These are phyloP conservation scores for Temnothorax longispinosus DNA, from an alignment of 1,140 invertebrate genomes.

Conservation along the genomic window DNA sequence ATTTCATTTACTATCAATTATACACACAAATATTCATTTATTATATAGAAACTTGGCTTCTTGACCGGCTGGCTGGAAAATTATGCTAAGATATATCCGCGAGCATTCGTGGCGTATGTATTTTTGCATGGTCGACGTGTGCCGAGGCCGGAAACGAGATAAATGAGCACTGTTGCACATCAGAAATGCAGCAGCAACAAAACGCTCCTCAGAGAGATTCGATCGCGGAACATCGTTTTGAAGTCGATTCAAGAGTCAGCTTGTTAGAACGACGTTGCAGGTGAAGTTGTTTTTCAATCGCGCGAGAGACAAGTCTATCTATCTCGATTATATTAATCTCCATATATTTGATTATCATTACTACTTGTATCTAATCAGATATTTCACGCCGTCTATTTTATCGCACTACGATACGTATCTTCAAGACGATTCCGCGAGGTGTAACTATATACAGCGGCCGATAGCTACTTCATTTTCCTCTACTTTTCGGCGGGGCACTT, in stretches of 20 bases:
- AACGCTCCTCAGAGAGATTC: background rate
- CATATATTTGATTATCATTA: background rate
- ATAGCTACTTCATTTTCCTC: background rate
- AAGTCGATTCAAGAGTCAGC: background rate
- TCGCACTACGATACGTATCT: background rate
- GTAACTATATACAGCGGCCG: background rate
- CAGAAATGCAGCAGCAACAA: background rate
- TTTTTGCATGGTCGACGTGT: slow-evolving; percentile 26
- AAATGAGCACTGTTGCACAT: slow-evolving; percentile 36
- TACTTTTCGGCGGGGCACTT: background rate
- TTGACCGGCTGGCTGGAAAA: slow-evolving; percentile 33
- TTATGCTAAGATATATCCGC: slow-evolving; percentile 49
- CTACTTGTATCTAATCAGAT: slow-evolving; percentile 10
- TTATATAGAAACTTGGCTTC: background rate
- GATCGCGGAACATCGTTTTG: background rate
- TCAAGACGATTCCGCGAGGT: background rate
- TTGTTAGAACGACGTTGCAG: background rate
- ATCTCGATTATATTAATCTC: background rate
- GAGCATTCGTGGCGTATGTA: slow-evolving; percentile 30
- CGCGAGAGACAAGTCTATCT: background rate
- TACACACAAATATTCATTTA: background rate
- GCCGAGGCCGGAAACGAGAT: slow-evolving; percentile 61
- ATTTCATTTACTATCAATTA: background rate
- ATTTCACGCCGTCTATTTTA: background rate
- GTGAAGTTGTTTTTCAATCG: background rate